Base-by-base conservation (phyloP, 2,797 vertebrate genomes). In the Melanotaenia maccullochi region DNA sequence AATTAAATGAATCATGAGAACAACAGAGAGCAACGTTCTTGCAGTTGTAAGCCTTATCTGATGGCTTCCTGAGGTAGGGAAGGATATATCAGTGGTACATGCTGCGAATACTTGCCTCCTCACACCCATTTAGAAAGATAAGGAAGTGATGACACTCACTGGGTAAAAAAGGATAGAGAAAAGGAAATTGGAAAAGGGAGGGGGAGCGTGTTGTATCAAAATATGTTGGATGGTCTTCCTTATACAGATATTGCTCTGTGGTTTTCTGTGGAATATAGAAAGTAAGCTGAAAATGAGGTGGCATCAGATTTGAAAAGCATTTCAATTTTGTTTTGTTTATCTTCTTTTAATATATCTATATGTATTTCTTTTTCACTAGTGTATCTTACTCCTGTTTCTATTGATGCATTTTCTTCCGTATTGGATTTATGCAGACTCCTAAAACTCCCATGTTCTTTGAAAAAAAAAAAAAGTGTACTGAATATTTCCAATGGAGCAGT, bases 181-280 rank as follows among this genome's bases (percentile, higher is more conserved):
- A 85, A 89, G 79, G 83, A 90, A 88, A 92, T 90, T 91, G 87
- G 71, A 90, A 90, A 89, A 79, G 25, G 73, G 79, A 72, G 77
- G 82, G 72, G 82, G 57, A 57, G 60, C 14, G 69, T 66, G 62
- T 57, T 8, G 35, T 64, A 85, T 83, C 71, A 79, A 67, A 81
- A 73, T 85, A 85, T 84, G 71, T 82, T 55, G 61, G 60, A 80
- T 75, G 52, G 54, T 64, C 71, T 73, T 85, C 40, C 40, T 72
- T 73, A 28, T 28, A 28, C 25, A 83, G 75, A 83, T 85, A 87
- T 80, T 68, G 57, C 65, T 57, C 44, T 62, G 22, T 60, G 57
- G 59, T 78, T 65, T 78, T 78, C 65, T 49, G 70, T 51, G 47
- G 56, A 76, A 74, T 63, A 64, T 76, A 56, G 73, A 61, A 54